Base-by-base conservation (phyloP, 2,797 vertebrate species). In the Paguma larvata region DNA sequence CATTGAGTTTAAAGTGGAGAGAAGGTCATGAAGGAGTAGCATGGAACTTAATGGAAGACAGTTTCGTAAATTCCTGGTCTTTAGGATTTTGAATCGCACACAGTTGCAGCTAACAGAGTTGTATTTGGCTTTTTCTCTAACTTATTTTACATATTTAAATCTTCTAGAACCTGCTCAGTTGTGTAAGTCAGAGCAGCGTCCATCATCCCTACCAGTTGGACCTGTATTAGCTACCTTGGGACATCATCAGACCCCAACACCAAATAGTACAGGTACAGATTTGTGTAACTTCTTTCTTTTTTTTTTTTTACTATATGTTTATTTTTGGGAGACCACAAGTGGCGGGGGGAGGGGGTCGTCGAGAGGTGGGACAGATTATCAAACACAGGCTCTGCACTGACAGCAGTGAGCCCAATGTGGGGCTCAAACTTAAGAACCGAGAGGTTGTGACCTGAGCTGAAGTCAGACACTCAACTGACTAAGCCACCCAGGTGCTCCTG, bases 101-200 rank as follows among this genome's bases (percentile, higher is more conserved):
- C 19, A 92, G 1, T 38, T 85, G 11, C 10, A 78, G 32, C 77
- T 67, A 79, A 67, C 13, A 93, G 32, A 78, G 32, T 93, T 93
- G 2, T 72, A 6, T 89, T 87, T 56, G 63, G 14, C 67, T 93
- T 1, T 96, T 94, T 90, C 44, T 82, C 41, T 96, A 84, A 97
- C 51, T 79, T 93, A 51, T 59, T 96, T 97, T 67, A 63, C 72
- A 51, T 94, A 75, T 98, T 95, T 83, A 97, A 97, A 84, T 98
- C n/a, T 95, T 95, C 70, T 97, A 99, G 99, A 99, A 98, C 98
- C 99, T 98, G 98, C 99, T 98, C 99, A 99, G 99, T 97, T 99
- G 98, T 99, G 99, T 99, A 99, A 99, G 99, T 99, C 99, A 97
- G 99, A 99, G 98, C 99, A 99, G 98, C 99, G 99, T 97, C 99